These are phyloP conservation scores for Circaetus cinerascens DNA, from an alignment of 2,113 vertebrate species.

Conservation along the genomic window DNA sequence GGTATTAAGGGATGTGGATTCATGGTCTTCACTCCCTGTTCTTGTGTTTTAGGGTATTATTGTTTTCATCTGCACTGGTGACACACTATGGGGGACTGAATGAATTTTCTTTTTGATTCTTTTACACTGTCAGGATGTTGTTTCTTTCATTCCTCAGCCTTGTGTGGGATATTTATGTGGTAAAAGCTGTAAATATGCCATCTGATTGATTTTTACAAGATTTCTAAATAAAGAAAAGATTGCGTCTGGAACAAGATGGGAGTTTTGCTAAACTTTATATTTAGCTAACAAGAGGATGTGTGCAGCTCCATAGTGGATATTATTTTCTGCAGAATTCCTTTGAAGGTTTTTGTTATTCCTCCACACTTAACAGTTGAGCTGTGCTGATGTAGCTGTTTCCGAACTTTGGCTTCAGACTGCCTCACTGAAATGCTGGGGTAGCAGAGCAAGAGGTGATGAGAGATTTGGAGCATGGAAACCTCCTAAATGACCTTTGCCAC, in stretches of 20 bases:
- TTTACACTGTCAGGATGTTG: neutral
- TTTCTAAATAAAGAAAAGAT: neutral
- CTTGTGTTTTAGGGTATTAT: neutral
- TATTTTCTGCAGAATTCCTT: neutral
- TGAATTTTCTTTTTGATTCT: neutral
- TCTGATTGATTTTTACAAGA: neutral
- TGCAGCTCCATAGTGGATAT: neutral
- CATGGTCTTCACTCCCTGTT: neutral
- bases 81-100: neutral
- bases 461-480: neutral
- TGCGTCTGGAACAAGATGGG: neutral
- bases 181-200: neutral
- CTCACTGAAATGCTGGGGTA: neutral
- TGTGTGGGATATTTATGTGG: neutral
- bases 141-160: neutral
- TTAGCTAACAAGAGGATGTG: neutral
- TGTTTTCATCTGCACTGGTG: neutral
- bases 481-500: neutral
- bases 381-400: neutral
- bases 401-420: neutral
- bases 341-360: neutral
- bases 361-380: neutral
- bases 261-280: neutral
- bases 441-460: neutral
- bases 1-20: neutral